Conservation (phyloP, 2,797 vertebrate species). For the Tokudaia muenninki region DNA sequence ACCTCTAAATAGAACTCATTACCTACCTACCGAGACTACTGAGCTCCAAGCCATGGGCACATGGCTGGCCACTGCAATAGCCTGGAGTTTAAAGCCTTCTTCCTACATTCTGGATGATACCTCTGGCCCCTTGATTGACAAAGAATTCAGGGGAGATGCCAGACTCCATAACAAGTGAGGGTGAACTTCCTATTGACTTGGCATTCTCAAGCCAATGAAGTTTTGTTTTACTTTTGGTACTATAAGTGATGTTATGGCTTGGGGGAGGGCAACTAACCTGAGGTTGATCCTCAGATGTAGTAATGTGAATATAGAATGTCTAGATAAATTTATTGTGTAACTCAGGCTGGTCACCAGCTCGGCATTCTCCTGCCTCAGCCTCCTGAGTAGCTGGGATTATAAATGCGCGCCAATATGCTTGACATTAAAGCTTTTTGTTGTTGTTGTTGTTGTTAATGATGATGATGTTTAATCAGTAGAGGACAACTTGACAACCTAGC, state of each 20-base stretch:
- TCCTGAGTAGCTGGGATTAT: background rate
- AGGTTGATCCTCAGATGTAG: constrained; percentile 25
- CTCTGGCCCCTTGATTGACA: background rate
- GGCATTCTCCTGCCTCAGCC: background rate
- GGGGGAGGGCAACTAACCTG: background rate
- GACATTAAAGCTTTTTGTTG: background rate
- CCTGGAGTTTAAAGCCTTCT: background rate
- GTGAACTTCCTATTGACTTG: background rate
- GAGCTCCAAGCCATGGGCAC: background rate
- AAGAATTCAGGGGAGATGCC: background rate
- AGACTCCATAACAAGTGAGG: background rate
- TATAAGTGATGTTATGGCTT: background rate
- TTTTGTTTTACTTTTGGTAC: constrained; percentile 30
- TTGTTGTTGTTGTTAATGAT: background rate
- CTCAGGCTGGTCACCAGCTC: background rate
- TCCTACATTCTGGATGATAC: background rate
- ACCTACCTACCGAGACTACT: background rate
- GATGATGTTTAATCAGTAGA: background rate
- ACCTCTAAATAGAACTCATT: background rate
- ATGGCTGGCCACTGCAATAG: background rate
- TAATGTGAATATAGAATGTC: background rate
- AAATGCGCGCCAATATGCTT: background rate
- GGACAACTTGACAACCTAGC: background rate
- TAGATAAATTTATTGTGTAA: background rate
- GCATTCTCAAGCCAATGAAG: background rate